Base-by-base conservation (phyloP, 1,140 invertebrate species). In the Cardiocondyla obscurior region DNA sequence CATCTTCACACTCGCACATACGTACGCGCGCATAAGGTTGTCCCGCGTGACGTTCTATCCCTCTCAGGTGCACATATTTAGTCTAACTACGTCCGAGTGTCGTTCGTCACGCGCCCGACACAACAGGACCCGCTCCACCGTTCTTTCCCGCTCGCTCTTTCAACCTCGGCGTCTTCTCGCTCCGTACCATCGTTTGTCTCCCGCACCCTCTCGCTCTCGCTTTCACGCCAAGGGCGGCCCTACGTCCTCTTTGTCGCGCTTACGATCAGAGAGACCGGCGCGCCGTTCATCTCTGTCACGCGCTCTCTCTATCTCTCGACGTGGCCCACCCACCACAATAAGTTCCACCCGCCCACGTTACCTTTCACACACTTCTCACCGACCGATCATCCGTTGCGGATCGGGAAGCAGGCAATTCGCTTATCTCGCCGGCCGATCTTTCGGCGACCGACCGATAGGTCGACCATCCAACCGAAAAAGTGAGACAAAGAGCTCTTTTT, bases 341-440 rank as follows among this genome's bases (percentile, higher is more conserved):
- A 88, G 88, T 91, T 91, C 87, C 90, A 91, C 89, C 90, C 92
- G 90, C 91, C 92, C 90, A 92, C 91, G 90, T 91, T 90, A 83
- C 86, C 88, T 91, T 87, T 91, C 89, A 90, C 90, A 89, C 89
- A 90, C 89, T 87, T 88, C 89, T 79, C 88, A 85, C 88, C 86
- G 89, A 85, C 85, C 88, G 89, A 90, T 90, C 90, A 91, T 92
- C 89, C 90, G 90, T 92, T 89, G 90, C 88, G 85, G 88, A 92
- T 92, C 91, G 91, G 87, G 90, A 91, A 90, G 91, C 91, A 90
- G 88, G 81, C 88, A 84, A 84, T 85, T 88, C 89, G 88, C 87
- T 90, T 90, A 91, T 90, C 89, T 84, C 86, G 64, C 70, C 79
- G 70, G 44, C 42, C 60, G 55, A 83, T 83, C 81, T 77, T 53